A percentile compares a stretch with the other conserved stretches of the same genome.
These are phyloP conservation scores for Lottia gigantea DNA, from an alignment of 2,888 invertebrate species.

Conservation along the genomic window DNA sequence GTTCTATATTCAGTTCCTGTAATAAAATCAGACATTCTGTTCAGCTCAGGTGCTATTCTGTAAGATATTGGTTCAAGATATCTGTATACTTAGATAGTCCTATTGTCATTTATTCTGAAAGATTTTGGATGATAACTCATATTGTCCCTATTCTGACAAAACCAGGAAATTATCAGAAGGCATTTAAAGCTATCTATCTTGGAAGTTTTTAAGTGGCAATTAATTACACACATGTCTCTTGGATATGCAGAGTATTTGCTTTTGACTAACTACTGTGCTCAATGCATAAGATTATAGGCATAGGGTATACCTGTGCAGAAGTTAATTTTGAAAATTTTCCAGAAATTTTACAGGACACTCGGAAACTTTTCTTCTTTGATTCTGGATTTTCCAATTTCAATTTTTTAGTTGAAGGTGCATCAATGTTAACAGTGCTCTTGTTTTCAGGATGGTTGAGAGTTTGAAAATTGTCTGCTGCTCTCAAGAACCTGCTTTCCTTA, in stretches of 20 bases:
- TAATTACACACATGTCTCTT: too few species aligned
- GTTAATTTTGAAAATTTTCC: constrained; percentile 26
- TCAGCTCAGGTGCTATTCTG: not conserved
- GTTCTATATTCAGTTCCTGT: constrained; percentile 36
- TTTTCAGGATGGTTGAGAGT: not conserved
- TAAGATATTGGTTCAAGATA: too few species aligned
- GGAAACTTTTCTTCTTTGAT: constrained; percentile 19
- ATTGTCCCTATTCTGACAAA: too few species aligned
- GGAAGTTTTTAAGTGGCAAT: too few species aligned
- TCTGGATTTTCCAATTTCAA: not conserved
- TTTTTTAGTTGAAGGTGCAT: not conserved
- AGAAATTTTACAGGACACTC: constrained; percentile 34
- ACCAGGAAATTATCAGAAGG: too few species aligned
- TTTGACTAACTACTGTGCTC: too few species aligned
- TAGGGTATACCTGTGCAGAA: not conserved
- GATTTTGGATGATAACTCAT: not conserved
- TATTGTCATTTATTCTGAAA: too few species aligned
- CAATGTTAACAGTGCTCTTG: not conserved
- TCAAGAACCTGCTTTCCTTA: not conserved
- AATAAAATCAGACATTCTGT: not conserved
- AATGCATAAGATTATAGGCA: not conserved
- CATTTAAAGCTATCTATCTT: too few species aligned
- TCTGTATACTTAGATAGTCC: not conserved
- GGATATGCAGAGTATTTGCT: too few species aligned
- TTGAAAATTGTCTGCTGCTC: constrained; percentile 2